Evolutionary conservation across 2,113 vertebrate genomes (phyloP), one percentile per base, ranked within the genome.

Genomic region (Chaetops frenatus): DNA sequence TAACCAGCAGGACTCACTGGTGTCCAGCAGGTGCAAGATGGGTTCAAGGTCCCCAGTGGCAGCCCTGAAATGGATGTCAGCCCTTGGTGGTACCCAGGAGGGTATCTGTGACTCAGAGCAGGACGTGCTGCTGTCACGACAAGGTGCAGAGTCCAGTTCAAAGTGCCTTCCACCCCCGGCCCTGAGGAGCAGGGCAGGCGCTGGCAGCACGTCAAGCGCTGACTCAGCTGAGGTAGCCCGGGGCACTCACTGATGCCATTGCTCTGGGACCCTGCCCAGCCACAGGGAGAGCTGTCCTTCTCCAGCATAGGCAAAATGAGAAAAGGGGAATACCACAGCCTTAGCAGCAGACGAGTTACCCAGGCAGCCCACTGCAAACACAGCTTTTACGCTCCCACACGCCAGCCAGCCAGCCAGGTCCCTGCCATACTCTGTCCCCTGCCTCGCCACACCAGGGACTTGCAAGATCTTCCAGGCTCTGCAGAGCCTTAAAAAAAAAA

Each of bases 181-280:
- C 1, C 0, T 3, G 28, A 64, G 72, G 69, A 6, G 51, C 73
- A 78, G 13, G 0, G 2, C 65, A 82, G 82, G 38, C 0, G 0
- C 56, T 90, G 74, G 84, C 81, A 79, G 53, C 36, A 36, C 0
- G 0, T 33, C 85, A 90, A 47, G n/a, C 0, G 1, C 78, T 67
- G 42, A 94, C 47, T 33, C 65, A 66, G 71, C 50, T 0, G 0
- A 48, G 62, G 83, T 8, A 17, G 65, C 62, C 38, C 82, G 15
- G 56, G 47, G 64, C 74, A 93, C 61, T n/a, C 3, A 2, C 54
- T 11, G 22, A 33, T 3, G 2, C 65, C 76, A 57, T 10, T 31
- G 4, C 48, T 6, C 28, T 29, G 47, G 58, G 58, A 90, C 64
- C 15, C 51, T 66, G 60, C n/a, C 73, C 42, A 18, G 33, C 38